Evolutionary conservation across 2,113 vertebrate genomes (phyloP), one percentile per base, ranked within the genome.

Genomic region (Lates calcarifer): DNA sequence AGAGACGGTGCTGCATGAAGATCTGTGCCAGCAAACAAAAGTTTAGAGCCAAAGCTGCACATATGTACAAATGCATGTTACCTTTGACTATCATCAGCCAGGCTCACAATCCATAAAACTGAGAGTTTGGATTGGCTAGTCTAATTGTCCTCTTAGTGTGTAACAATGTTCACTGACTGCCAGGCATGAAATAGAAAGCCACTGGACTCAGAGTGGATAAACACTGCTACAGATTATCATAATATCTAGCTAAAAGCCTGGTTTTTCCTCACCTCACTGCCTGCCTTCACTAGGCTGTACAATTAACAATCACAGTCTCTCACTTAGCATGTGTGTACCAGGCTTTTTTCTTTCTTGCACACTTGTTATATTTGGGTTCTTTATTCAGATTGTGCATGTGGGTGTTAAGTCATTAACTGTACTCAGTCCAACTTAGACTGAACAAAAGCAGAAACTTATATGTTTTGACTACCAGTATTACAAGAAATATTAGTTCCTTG

Each of bases 191-290:
- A 68, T 20, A 49, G 64, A 75, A 64, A 86, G 68, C 70, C 45
- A 39, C 33, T 83, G 49, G 57, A 80, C 64, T 68, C 39, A 1
- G 70, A 76, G 74, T 70, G 75, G 75, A 69, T 41, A 58, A 86
- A 37, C 63, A 62, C 80, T 82, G 61, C 74, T 70, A 51, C 77
- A 76, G 66, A 82, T 76, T 75, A 66, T 86, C 71, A 57, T 82
- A 74, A 83, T 62, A 47, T 22, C 26, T 4, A 70, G 81, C 81
- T 88, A 84, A 90, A 88, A 86, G 84, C 72, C 72, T 56, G 9
- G 28, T 79, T 75, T 65, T 65, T 81, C 57, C 24, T 81, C 65
- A 83, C 61, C 55, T 57, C 70, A 49, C 58, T 60, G 61, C 49
- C 20, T 55, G 53, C 62, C 51, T 79, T 72, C 56, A 60, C 60